Conservation (phyloP, 2,797 vertebrate species). For the Smutsia temminckii region DNA sequence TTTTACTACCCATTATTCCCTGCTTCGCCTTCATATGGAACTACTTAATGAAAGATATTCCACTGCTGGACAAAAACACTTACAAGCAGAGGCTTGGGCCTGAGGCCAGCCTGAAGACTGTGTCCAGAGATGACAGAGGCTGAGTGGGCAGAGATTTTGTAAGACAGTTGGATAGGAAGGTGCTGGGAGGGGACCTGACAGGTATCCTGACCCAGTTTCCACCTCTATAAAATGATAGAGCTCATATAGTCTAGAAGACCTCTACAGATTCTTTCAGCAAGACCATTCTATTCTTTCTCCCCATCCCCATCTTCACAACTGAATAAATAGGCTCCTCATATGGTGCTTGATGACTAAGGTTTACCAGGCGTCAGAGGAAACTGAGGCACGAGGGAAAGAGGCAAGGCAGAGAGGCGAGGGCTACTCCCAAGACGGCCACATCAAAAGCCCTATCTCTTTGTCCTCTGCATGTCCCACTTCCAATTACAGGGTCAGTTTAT, state of each 20-base stretch:
- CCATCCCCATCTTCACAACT: neutral
- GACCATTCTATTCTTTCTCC: neutral
- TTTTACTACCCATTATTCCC: conserved; percentile 43
- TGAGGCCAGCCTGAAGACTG: conserved; percentile 31
- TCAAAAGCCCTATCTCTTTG: neutral
- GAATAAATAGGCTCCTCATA: neutral
- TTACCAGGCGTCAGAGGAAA: conserved; percentile 10
- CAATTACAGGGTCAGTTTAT: neutral
- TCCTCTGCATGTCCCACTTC: neutral
- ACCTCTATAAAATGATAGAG: neutral
- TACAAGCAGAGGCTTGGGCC: conserved; percentile 34
- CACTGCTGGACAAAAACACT: conserved; percentile 41
- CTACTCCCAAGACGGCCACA: neutral
- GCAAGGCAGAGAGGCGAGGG: neutral
- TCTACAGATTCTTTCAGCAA: neutral
- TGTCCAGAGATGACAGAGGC: conserved; percentile 56
- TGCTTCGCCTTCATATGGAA: conserved; percentile 70
- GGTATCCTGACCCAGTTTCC: neutral
- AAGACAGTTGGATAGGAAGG: neutral
- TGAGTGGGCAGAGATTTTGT: conserved; percentile 13
- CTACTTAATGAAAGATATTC: conserved; percentile 71
- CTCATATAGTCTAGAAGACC: neutral
- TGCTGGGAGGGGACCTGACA: neutral
- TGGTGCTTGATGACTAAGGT: neutral
- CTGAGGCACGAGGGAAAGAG: neutral